Base-by-base conservation (phyloP, 2,113 vertebrate genomes). In the Thalassarche chlororhynchos region DNA sequence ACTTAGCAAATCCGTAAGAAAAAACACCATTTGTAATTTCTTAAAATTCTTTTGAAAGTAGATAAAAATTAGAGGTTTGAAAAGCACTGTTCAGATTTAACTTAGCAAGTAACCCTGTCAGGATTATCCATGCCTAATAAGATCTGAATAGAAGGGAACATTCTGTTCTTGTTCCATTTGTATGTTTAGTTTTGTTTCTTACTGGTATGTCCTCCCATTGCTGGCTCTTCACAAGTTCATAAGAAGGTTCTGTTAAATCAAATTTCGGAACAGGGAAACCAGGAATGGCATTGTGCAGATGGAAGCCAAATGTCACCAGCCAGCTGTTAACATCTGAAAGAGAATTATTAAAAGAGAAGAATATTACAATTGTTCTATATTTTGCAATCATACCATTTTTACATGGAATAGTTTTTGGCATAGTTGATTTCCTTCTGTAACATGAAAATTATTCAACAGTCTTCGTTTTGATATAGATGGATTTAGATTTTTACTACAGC, bases 231-330 rank as follows among this genome's bases (percentile, higher is more conserved):
- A 97, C 97, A 79, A 99, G 99, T 84, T 99, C 99, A 5, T 99
- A 99, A 6, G 99, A 99, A 20, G 99, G 99, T 96, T 99, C 98
- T 80, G 99, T 99, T 98, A 99, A 98, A 96, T 99, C 99, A 90
- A 99, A 99, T 95, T 99, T 99, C 0, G 99, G 99, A 51, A 99
- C 98, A 7, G 99, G 99, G 96, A 99, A 99, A 34, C 99, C 99
- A 90, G 99, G 99, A 96, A 99, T 99, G 93, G 99, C 99, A 90
- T 99, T 99, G 98, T 99, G 99, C 84, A 99, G 99, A 96, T 99
- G 99, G 98, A 99, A 99, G 70, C 99, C 99, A 11, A 99, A 99
- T 40, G 99, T 99, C 96, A 99, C 99, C 69, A 99, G 99, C 99
- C 99, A 99, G 97, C 99, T 99, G 98, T 99, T 99, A 89, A 99